These are phyloP conservation scores for Eilema caniola DNA, from an alignment of 2,888 invertebrate species.

Conservation along the genomic window DNA sequence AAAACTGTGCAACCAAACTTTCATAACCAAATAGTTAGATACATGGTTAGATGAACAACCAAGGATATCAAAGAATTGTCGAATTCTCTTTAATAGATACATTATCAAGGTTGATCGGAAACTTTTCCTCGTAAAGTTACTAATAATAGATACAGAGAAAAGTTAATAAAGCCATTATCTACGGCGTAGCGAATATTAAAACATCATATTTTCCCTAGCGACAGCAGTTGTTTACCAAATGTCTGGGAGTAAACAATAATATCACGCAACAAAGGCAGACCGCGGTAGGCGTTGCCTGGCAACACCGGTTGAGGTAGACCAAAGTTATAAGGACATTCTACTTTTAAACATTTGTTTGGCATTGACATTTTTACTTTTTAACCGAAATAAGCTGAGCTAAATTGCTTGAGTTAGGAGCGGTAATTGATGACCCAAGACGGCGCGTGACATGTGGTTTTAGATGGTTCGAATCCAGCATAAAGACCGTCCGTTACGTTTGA, in stretches of 20 bases:
- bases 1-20: no score
- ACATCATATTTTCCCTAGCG: not conserved
- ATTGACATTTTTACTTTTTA: no score
- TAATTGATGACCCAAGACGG: no score
- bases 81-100: not conserved
- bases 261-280: constrained; percentile 7
- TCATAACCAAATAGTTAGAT: not conserved
- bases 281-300: constrained; percentile 12
- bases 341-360: not conserved
- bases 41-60: not conserved
- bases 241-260: constrained; percentile 11
- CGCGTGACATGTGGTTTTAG: no score
- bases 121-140: not conserved
- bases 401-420: no score
- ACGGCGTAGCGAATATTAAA: not conserved
- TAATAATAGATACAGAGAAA: not conserved
- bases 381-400: no score
- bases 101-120: not conserved
- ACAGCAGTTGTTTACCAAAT: constrained; percentile 12
- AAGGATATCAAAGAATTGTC: not conserved
- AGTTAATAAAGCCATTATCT: constrained; percentile 9
- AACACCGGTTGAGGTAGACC: constrained; percentile 1
- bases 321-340: not conserved
- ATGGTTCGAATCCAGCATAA: no score
- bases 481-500: no score